phyloP scores from a whole-genome alignment of 2,888 invertebrate genomes.

The Lochmaea capreae region DNA sequence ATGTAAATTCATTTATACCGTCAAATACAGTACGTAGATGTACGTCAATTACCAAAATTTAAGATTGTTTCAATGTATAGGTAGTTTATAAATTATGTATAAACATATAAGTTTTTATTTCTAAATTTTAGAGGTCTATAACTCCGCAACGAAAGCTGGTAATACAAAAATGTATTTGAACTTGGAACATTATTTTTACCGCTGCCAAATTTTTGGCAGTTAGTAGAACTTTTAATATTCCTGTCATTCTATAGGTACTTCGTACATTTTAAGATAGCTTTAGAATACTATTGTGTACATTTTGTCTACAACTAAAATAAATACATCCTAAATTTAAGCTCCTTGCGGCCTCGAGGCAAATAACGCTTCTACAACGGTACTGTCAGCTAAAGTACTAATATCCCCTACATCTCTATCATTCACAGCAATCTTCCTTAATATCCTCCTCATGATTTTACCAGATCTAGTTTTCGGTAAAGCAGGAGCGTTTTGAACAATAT shows the following conservation, averaged over 20 bases:
- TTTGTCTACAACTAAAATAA: constrained; percentile 19
- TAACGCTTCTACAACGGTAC: constrained; percentile 84
- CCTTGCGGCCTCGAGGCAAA: constrained; percentile 76
- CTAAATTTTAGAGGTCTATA: too few relatives aligned
- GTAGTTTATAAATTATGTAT: too few relatives aligned
- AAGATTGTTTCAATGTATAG: too few relatives aligned
- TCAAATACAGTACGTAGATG: too few relatives aligned
- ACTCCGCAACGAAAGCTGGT: neutral
- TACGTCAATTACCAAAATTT: too few relatives aligned
- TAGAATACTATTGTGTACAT: constrained; percentile 10
- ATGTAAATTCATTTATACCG: too few relatives aligned
- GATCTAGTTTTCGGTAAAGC: constrained; percentile 96
- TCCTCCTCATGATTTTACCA: constrained; percentile 97
- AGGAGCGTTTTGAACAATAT: constrained; percentile 93
- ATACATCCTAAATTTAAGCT: constrained; percentile 48
- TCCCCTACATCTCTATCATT: constrained; percentile 93
- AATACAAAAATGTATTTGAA: too few relatives aligned
- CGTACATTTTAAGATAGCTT: neutral
- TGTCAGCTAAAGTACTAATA: constrained; percentile 93
- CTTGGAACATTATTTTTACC: too few relatives aligned
- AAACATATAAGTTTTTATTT: too few relatives aligned
- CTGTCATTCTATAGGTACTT: too few relatives aligned
- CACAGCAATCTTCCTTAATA: constrained; percentile 91
- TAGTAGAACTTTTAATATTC: too few relatives aligned
- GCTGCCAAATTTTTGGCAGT: neutral